phyloP scores from a whole-genome alignment of 2,797 vertebrate species.

The Chromobotia macracanthus region DNA sequence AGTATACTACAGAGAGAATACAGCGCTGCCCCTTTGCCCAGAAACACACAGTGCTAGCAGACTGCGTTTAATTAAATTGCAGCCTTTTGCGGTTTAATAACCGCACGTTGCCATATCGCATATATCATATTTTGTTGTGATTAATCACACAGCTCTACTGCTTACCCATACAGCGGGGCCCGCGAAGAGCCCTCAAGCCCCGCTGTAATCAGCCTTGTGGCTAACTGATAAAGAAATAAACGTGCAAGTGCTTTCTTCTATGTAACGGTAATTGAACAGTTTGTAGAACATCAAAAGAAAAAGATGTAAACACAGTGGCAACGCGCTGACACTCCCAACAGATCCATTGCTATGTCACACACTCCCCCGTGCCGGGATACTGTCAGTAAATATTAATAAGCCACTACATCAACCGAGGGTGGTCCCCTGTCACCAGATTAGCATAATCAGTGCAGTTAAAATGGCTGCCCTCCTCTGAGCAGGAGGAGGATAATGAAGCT shows the following conservation, averaged over 20 bases:
- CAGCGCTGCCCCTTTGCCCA: neutral
- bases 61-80: neutral
- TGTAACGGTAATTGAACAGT: conserved; percentile 51
- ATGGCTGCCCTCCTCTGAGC: conserved; percentile 50
- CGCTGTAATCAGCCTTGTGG: conserved; percentile 25
- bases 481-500: conserved; percentile 55
- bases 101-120: neutral
- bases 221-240: conserved; percentile 45
- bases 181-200: neutral
- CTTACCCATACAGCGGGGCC: neutral
- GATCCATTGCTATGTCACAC: conserved; percentile 50
- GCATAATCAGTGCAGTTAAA: conserved; percentile 63
- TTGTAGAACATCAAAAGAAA: conserved; percentile 54
- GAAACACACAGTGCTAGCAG: neutral
- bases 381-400: conserved; percentile 64
- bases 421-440: conserved; percentile 58
- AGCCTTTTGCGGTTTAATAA: neutral
- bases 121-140: neutral
- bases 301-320: conserved; percentile 43
- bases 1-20: neutral
- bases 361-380: conserved; percentile 52
- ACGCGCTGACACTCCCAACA: conserved; percentile 41
- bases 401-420: conserved; percentile 58
- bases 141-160: neutral
- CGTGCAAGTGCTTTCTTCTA: neutral